phyloP scores from a whole-genome alignment of 2,797 vertebrate genomes.

The Falco cherrug region DNA sequence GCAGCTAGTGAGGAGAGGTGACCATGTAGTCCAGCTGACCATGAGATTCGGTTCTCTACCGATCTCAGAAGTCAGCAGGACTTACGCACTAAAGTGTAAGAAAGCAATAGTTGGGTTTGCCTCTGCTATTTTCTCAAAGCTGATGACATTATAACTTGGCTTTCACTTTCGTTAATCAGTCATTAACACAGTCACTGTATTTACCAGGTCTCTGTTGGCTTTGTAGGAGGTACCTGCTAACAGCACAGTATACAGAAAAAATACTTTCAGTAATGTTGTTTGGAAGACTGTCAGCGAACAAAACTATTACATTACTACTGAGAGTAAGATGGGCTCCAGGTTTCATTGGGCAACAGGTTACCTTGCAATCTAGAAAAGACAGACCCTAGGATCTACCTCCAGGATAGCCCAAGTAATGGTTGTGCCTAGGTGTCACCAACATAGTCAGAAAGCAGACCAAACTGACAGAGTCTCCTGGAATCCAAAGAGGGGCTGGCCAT shows the following conservation, averaged over 20 bases:
- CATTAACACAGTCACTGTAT: not conserved
- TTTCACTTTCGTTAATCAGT: not conserved
- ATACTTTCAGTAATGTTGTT: not conserved
- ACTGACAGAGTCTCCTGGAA: not conserved
- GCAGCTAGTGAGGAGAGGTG: not conserved
- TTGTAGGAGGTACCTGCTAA: not conserved
- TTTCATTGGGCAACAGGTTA: fast-evolving
- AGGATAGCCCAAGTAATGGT: not conserved
- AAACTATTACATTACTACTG: not conserved
- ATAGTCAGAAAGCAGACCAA: not conserved
- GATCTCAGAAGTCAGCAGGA: not conserved
- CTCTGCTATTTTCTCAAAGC: not conserved
- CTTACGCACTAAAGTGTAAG: not conserved
- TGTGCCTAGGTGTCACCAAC: not conserved
- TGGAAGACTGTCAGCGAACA: not conserved
- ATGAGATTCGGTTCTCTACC: not conserved
- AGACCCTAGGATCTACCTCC: not conserved
- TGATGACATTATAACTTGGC: not conserved
- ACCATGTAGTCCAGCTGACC: not conserved
- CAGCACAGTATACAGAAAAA: not conserved
- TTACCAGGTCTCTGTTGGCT: not conserved
- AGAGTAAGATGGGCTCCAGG: not conserved
- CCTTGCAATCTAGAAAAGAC: not conserved
- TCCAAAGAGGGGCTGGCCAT: fast-evolving
- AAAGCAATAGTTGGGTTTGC: not conserved